Conservation (phyloP, 1,140 invertebrate genomes). For the Drosophila kanapiae region DNA sequence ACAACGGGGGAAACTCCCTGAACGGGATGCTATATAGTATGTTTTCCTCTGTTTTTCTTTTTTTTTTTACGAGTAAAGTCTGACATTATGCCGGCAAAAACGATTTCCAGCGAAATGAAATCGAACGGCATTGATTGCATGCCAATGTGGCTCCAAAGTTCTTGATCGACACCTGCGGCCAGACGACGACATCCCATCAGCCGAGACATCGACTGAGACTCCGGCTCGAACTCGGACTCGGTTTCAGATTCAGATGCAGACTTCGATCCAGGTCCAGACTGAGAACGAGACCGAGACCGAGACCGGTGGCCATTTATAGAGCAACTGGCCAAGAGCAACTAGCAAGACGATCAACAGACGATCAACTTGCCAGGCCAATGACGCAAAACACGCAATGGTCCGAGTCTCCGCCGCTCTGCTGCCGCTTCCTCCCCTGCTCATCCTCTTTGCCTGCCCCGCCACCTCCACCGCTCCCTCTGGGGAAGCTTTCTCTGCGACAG, state of each 20-base stretch:
- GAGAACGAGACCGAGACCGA: constrained; percentile 33
- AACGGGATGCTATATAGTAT: constrained; percentile 14
- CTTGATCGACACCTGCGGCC: constrained; percentile 78
- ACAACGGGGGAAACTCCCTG: constrained; percentile 12
- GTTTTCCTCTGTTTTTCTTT: constrained; percentile 29
- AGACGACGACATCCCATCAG: constrained; percentile 47
- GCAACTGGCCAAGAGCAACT: constrained; percentile 63
- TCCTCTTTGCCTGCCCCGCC: not conserved
- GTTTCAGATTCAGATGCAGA: constrained; percentile 22
- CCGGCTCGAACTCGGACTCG: not conserved
- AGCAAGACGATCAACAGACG: constrained; percentile 80
- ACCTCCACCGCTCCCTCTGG: constrained; percentile 5
- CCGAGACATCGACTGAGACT: constrained; percentile 12
- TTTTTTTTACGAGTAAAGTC: constrained; percentile 65
- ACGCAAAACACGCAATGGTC: constrained; percentile 75
- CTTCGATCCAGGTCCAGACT: constrained; percentile 12
- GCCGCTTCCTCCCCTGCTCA: not conserved
- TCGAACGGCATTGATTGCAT: constrained; percentile 83
- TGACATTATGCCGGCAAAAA: constrained; percentile 73
- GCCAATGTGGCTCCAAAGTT: constrained; percentile 83
- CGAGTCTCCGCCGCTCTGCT: constrained; percentile 8
- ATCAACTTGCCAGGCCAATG: constrained; percentile 73
- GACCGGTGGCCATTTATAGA: constrained; percentile 76
- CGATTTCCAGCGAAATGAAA: constrained; percentile 76
- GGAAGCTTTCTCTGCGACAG: constrained; percentile 56